A percentile compares a stretch with the other conserved stretches of the same genome.
phyloP scores from a whole-genome alignment of 2,888 invertebrate species.

The Andricus curvator region DNA sequence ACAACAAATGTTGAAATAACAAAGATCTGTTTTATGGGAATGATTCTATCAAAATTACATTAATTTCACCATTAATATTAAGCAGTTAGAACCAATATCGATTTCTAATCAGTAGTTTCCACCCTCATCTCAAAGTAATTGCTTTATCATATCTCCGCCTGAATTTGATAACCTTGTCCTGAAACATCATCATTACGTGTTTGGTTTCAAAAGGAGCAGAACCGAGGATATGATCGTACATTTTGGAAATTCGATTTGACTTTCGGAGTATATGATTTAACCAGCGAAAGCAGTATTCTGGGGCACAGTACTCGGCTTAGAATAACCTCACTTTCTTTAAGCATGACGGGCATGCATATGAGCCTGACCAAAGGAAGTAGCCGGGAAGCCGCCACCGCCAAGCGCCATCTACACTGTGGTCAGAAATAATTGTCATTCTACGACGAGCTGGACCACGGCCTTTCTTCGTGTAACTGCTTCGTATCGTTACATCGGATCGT shows the following conservation, averaged over 20 bases:
- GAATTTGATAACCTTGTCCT: background rate
- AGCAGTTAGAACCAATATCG: background rate
- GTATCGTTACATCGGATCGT: constrained; percentile 27
- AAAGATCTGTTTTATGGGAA: background rate
- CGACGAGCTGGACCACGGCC: constrained; percentile 52
- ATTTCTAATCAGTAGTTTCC: constrained; percentile 7
- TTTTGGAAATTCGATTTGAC: background rate
- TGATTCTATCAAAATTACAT: background rate
- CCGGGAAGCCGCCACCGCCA: constrained; percentile 71
- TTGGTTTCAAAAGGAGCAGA: background rate
- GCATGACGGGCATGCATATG: constrained; percentile 73
- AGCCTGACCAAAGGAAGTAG: constrained; percentile 69
- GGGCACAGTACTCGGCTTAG: constrained; percentile 53
- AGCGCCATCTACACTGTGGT: constrained; percentile 74
- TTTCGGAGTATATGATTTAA: background rate
- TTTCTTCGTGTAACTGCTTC: constrained; percentile 42
- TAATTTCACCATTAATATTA: constrained; percentile 1
- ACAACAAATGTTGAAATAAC: too few species aligned
- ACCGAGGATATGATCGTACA: background rate
- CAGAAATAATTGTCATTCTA: constrained; percentile 74
- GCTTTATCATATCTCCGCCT: background rate
- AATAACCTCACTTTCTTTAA: constrained; percentile 54
- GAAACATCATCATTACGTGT: background rate
- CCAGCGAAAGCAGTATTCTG: constrained; percentile 44
- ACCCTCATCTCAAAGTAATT: background rate